Conservation (phyloP, 1,140 invertebrate genomes). For the Apis dorsata region DNA sequence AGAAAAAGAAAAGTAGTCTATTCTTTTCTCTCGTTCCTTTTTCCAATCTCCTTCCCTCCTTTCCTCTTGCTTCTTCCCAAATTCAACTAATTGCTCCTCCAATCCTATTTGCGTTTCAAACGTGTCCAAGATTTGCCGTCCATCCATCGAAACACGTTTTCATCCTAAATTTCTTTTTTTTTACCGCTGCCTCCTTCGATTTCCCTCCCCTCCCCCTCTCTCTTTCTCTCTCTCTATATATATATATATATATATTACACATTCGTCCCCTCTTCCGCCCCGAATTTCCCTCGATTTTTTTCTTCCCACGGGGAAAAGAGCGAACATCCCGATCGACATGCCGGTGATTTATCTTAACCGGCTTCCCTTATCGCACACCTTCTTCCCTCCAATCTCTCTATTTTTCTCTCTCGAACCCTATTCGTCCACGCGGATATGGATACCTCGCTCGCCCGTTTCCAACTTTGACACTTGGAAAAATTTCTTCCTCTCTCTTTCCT, state of each 20-base stretch:
- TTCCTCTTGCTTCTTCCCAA: background rate
- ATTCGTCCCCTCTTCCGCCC: background rate
- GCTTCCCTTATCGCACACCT: background rate
- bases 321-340: background rate
- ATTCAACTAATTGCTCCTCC: slow-evolving; percentile 39
- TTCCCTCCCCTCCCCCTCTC: too few relatives aligned
- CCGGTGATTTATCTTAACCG: background rate
- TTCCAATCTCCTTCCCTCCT: background rate
- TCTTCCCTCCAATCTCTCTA: background rate
- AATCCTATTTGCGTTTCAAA: slow-evolving; percentile 40
- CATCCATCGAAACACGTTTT: background rate
- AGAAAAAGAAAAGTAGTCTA: background rate
- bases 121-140: background rate
- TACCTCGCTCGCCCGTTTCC: too few relatives aligned
- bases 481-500: background rate
- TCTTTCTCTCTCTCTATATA: too few relatives aligned
- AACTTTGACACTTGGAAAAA: too few relatives aligned
- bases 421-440: too few relatives aligned
- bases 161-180: background rate
- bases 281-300: too few relatives aligned
- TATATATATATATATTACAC: too few relatives aligned
- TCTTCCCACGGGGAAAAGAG: background rate
- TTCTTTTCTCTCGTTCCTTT: background rate
- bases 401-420: too few relatives aligned
- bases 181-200: too few relatives aligned